A percentile compares a stretch with the other conserved stretches of the same genome.
Conservation (phyloP, 2,113 vertebrate species). For the Salvelinus fontinalis region DNA sequence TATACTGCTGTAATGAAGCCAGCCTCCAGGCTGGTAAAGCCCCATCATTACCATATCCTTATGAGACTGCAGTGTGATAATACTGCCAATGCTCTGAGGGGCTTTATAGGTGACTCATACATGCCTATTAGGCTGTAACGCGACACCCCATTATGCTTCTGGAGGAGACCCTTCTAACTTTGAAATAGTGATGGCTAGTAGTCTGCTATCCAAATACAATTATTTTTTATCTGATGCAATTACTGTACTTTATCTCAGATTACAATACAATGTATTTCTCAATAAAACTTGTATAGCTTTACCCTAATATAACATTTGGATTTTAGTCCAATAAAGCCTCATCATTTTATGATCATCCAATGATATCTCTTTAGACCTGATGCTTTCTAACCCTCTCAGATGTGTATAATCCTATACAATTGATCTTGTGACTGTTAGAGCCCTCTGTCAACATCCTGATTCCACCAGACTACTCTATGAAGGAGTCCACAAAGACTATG, state of each 20-base stretch:
- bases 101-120: background rate
- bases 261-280: background rate
- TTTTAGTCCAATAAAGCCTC: too few species aligned
- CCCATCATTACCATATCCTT: constrained; percentile 62
- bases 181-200: constrained; percentile 1
- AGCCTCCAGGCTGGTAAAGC: constrained; percentile 58
- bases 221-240: background rate
- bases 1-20: constrained; percentile 56
- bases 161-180: constrained; percentile 6
- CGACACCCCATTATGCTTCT: constrained; percentile 23
- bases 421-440: background rate
- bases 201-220: background rate
- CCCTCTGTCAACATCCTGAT: too few species aligned
- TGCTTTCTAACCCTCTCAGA: background rate
- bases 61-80: constrained; percentile 60
- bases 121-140: constrained; percentile 38
- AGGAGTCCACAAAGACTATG: background rate
- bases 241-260: background rate
- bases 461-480: too few species aligned
- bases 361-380: too few species aligned
- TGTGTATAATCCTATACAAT: background rate
- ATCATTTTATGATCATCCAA: too few species aligned
- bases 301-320: too few species aligned
- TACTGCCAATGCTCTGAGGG: constrained; percentile 42
- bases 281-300: too few species aligned